Base-by-base conservation (phyloP, 2,113 vertebrate species). In the Oryzias melastigma region DNA sequence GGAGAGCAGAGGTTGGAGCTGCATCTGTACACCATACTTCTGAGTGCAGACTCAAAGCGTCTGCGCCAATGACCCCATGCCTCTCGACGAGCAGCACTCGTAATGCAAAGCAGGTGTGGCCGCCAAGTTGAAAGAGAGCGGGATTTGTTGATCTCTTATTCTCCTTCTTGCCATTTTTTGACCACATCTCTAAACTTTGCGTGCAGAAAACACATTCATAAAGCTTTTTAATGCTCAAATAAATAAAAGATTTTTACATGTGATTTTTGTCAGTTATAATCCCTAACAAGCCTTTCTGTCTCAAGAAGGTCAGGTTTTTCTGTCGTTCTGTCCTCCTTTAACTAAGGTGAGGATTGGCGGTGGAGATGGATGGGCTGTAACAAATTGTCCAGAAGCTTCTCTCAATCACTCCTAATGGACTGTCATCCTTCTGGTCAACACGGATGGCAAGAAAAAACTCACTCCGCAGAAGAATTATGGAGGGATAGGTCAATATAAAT, bases 181-280 rank as follows among this genome's bases (percentile, higher is more conserved):
- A 25, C 24, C 20, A 18, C 24, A 42, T 52, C 52, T 47, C 47
- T 49, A 43, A 14, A 40, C 63, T 71, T 81, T 52, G 69, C 63
- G 57, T 85, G 81, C 71, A 65, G 62, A 71, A 81, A 61, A 85
- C 73, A 53, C 73, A 73, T 77, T 53, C 71, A 78, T 73, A 75
- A 71, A n/a, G 47, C 47, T 73, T 73, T 74, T 55, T 65, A 79
- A 77, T 40, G 29, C 67, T 67, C 82, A 53, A 65, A 81, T 62
- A 70, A 68, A 77, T 73, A 81, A 78, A 70, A 65, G 83, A 82
- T 49, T 69, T 63, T 68, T 55, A 72, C 66, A 67, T 80, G 68
- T 83, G 68, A 85, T 83, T 89, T 88, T 84, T 86, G 75, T 83
- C 78, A 62, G 81, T 62, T 71, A 56, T 88, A 85, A 88, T 86